Evolutionary conservation across 2,113 vertebrate species (phyloP).

Genomic region (Myiozetetes cayanensis): DNA sequence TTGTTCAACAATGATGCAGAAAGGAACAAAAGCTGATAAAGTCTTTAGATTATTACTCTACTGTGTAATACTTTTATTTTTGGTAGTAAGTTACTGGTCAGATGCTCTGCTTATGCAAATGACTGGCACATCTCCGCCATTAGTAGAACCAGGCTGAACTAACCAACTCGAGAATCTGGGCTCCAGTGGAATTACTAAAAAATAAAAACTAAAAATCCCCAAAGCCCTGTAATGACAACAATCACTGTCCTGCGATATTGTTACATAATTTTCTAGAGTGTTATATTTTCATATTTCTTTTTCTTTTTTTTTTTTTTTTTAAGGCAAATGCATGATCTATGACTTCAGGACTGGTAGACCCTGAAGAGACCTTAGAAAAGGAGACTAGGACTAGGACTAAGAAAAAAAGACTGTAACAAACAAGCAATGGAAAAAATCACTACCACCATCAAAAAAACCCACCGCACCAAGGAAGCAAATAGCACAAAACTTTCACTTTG

Average conservation of each 20-base stretch:
- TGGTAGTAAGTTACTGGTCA: not conserved
- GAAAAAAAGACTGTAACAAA: not conserved
- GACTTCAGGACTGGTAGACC: not conserved
- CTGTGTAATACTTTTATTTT: not conserved
- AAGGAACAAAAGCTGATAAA: not conserved
- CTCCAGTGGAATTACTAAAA: not conserved
- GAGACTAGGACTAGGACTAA: not conserved
- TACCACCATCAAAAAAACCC: accelerated
- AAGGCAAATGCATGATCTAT: not conserved
- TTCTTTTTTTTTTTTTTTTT: not conserved
- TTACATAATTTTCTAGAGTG: not conserved
- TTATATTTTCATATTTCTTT: not conserved
- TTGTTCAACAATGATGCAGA: not conserved
- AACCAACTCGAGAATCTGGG: not conserved
- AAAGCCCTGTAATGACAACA: not conserved
- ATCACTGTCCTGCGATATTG: not conserved
- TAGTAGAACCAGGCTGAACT: not conserved
- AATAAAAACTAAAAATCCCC: not conserved
- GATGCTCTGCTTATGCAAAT: not conserved
- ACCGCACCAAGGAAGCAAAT: not conserved
- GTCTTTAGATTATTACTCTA: not conserved
- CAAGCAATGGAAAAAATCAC: not conserved
- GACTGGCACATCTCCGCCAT: not conserved
- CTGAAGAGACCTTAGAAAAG: not conserved
- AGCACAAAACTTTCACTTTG: not conserved